These are phyloP conservation scores for Podabrus alpinus DNA, from an alignment of 2,888 invertebrate species.

Conservation along the genomic window DNA sequence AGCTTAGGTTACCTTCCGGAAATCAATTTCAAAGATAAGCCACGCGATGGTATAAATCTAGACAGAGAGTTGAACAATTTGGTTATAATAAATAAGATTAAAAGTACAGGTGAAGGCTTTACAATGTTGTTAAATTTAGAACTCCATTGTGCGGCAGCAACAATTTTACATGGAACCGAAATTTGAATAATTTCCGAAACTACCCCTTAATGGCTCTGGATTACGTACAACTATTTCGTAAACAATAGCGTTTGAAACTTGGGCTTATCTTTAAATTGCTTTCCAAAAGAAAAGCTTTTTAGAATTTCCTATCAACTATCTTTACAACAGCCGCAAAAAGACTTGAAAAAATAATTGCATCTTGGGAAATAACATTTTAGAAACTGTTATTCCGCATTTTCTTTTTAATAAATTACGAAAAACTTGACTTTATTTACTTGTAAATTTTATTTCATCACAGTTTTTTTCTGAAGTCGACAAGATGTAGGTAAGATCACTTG, in stretches of 20 bases:
- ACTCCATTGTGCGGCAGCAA: neutral
- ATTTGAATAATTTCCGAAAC: neutral
- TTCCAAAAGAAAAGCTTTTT: neutral
- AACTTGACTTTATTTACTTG: neutral
- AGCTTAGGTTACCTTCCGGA: neutral
- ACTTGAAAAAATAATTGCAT: neutral
- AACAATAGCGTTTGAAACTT: neutral
- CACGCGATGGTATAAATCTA: neutral
- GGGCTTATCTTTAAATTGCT: neutral
- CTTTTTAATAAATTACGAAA: neutral
- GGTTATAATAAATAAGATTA: neutral
- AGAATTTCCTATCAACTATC: neutral
- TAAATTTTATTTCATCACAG: neutral
- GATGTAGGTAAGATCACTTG: neutral
- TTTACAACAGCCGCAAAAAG: neutral
- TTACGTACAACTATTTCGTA: neutral
- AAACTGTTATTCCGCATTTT: neutral
- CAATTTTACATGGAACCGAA: neutral
- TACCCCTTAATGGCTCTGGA: neutral
- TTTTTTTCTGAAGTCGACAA: neutral
- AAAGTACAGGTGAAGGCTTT: neutral
- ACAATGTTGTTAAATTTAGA: neutral
- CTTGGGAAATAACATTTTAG: neutral
- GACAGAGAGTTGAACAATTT: neutral
- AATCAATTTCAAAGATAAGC: neutral